Percentiles rank a stretch among this genome's conserved stretches.
These are phyloP conservation scores for Andricus curvator DNA, from an alignment of 2,888 invertebrate genomes.

Conservation along the genomic window DNA sequence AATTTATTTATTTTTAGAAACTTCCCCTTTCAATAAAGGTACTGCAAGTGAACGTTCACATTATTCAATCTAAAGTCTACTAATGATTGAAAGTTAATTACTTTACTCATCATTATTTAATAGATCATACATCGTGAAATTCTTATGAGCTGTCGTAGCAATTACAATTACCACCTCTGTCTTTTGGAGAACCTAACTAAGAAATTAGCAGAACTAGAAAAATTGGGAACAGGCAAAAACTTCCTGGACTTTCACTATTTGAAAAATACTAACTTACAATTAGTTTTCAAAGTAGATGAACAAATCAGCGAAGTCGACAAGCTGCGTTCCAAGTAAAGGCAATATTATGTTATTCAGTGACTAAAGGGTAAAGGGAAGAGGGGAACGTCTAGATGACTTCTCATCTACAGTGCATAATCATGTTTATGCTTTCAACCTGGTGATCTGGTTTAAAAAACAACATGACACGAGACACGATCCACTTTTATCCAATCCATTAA, in stretches of 20 bases:
- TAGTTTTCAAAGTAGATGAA: constrained; percentile 11
- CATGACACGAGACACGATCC: constrained; percentile 34
- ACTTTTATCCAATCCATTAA: constrained; percentile 38
- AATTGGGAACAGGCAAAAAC: not conserved
- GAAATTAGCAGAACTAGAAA: not conserved
- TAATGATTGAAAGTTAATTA: not conserved
- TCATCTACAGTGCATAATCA: constrained; percentile 37
- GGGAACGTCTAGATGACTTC: constrained; percentile 6
- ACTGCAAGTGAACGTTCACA: not conserved
- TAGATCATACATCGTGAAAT: not conserved
- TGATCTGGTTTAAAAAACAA: constrained; percentile 19
- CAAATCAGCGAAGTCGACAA: not conserved
- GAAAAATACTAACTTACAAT: not conserved
- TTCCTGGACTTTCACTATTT: not conserved
- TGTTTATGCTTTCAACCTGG: constrained; percentile 32
- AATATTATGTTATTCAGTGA: not conserved
- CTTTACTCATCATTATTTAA: constrained; percentile 15
- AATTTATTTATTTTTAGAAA: too few relatives aligned
- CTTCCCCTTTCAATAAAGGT: not conserved
- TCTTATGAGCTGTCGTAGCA: not conserved
- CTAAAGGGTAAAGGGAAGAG: not conserved
- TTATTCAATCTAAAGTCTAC: not conserved
- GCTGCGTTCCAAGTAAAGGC: constrained; percentile 13
- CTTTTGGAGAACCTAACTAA: not conserved
- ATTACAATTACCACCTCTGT: not conserved